Percentiles rank a stretch among this genome's conserved stretches.
Evolutionary conservation across 35 echinoderm and acorn worm genomes (phyloP).

Genomic region (Anneissia japonica): DNA sequence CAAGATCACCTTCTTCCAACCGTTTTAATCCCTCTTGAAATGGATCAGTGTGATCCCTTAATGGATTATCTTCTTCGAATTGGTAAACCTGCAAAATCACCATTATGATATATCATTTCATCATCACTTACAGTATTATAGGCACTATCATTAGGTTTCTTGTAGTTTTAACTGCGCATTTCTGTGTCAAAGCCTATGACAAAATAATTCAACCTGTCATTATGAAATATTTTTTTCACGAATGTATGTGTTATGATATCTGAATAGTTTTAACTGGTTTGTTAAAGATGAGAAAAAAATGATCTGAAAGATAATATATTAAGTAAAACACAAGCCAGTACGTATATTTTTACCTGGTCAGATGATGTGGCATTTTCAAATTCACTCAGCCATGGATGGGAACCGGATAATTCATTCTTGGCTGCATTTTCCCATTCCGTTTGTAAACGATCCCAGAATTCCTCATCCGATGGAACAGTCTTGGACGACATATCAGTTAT

Average conservation of each 20-base stretch:
- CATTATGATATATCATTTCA: too few relatives aligned
- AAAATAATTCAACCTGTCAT: too few relatives aligned
- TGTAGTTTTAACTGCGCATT: too few relatives aligned
- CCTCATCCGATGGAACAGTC: slow-evolving; percentile 59
- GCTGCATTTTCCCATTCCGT: slow-evolving; percentile 45
- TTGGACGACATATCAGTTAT: slow-evolving; percentile 9
- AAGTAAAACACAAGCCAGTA: too few relatives aligned
- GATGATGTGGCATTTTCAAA: slow-evolving; percentile 36
- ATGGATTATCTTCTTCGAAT: slow-evolving; percentile 94
- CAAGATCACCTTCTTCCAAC: slow-evolving; percentile 86
- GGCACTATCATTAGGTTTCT: too few relatives aligned
- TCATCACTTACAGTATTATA: too few relatives aligned
- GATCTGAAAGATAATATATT: too few relatives aligned
- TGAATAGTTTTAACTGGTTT: too few relatives aligned
- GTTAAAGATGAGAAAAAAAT: too few relatives aligned
- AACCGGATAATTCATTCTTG: slow-evolving; percentile 9
- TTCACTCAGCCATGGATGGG: slow-evolving; percentile 75
- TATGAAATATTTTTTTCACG: too few relatives aligned
- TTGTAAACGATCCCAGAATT: slow-evolving; percentile 94
- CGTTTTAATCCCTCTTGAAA: slow-evolving; percentile 90
- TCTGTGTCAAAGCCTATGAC: too few relatives aligned
- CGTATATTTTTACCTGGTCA: slow-evolving; percentile 56
- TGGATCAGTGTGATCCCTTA: slow-evolving; percentile 79
- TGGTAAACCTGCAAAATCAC: slow-evolving; percentile 46
- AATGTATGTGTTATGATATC: too few relatives aligned